Base-by-base conservation (phyloP, 2,113 vertebrate species). In the Bombycilla garrulus region DNA sequence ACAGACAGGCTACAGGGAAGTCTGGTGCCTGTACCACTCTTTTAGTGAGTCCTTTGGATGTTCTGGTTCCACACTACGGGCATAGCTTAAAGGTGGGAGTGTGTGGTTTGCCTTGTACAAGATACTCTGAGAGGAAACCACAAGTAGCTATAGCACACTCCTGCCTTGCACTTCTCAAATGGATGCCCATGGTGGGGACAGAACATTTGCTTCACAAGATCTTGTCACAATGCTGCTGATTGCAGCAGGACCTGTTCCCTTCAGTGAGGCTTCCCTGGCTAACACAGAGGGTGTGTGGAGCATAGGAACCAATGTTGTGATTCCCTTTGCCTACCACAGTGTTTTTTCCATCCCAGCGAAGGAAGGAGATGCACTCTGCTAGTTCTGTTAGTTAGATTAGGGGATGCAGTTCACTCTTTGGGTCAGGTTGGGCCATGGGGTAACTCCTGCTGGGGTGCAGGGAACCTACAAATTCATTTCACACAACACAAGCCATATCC, bases 401-500 rank as follows among this genome's bases (percentile, higher is more conserved):
- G 60, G 48, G 21, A 38, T 1, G 1, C 33, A 38, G 21, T 56
- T 19, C 20, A 60, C 33, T 26, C 16, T 19, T 70, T 74, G 71
- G 20, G 15, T 70, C 29, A 36, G 28, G 15, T 7, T 88, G n/a
- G 40, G 31, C 60, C 15, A 22, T 2, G 5, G 26, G 12, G 7
- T 2, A 0, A 10, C 24, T 71, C 15, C 36, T 83, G 7, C 47
- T 38, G 23, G 20, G 31, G 7, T 65, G 38, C 7, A 17, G 33
- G 57, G 7, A 91, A 36, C 35, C 12, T 70, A 21, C 61, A 71
- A 42, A 56, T 82, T 35, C 9, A 64, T 58, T 69, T 73, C 13
- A 28, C 13, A 9, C 25, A 50, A 57, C 1, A 2, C 0, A 2
- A 76, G 36, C 42, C 12, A 8, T 47, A 51, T 71, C 67, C 10